Conservation (phyloP, 2,888 invertebrate species). For the Perizoma affinitatum region DNA sequence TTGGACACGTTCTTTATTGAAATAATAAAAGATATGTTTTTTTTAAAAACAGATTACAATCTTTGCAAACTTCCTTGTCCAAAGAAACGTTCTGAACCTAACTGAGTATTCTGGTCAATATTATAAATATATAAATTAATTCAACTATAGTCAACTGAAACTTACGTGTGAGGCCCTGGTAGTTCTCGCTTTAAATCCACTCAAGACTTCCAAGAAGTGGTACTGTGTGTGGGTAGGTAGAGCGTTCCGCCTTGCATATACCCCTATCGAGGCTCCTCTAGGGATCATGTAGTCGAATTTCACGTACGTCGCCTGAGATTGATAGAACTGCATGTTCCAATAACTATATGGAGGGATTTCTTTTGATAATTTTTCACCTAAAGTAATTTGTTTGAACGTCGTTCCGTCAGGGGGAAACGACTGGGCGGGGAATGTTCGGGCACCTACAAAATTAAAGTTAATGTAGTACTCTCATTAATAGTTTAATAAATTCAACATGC, state of each 20-base stretch:
- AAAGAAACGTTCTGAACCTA: background rate
- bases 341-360: conserved; percentile 97
- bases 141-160: conserved; percentile 43
- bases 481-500: conserved; percentile 54
- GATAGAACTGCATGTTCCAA: conserved; percentile 99
- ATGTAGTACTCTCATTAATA: conserved; percentile 37
- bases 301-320: conserved; percentile 96
- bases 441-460: conserved; percentile 84
- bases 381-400: conserved; percentile 94
- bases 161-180: conserved; percentile 94
- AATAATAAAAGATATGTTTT: no score
- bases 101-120: background rate
- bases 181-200: conserved; percentile 93
- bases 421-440: conserved; percentile 94
- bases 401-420: conserved; percentile 97
- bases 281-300: conserved; percentile 97
- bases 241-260: conserved; percentile 96
- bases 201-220: conserved; percentile 96
- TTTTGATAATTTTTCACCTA: conserved; percentile 94
- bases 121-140: no score
- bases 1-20: background rate
- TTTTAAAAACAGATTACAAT: background rate
- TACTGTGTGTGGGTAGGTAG: conserved; percentile 98
- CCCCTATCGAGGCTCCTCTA: conserved; percentile 95
- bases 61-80: background rate